phyloP scores from a whole-genome alignment of 2,797 vertebrate species.

The Sebastiscus tertius region DNA sequence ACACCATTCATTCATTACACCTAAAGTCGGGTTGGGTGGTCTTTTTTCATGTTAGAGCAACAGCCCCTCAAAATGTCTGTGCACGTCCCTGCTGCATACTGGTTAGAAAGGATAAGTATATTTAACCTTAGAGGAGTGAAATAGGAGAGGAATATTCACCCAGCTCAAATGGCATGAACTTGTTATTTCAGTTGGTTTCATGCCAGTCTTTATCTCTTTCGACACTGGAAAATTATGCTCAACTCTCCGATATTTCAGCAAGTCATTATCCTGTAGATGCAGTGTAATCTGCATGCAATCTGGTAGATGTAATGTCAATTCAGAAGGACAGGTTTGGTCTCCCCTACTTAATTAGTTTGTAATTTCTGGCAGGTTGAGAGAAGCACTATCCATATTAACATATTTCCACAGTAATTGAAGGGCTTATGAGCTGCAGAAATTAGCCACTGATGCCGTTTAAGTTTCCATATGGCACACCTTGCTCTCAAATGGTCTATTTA shows the following conservation, averaged over 20 bases:
- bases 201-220: not conserved
- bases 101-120: not conserved
- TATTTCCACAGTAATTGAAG: conserved; percentile 31
- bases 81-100: too few species aligned
- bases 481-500: conserved; percentile 25
- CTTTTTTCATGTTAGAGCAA: too few species aligned
- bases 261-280: conserved; percentile 18
- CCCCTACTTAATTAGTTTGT: conserved; percentile 48
- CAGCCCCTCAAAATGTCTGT: too few species aligned
- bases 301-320: conserved; percentile 7
- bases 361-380: conserved; percentile 34
- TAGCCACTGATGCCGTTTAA: conserved; percentile 18
- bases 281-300: conserved; percentile 35
- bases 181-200: not conserved
- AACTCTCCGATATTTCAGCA: conserved; percentile 21
- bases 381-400: conserved; percentile 28
- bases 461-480: conserved; percentile 40
- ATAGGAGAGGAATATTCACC: not conserved
- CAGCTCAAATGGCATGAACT: not conserved
- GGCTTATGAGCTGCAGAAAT: conserved; percentile 34
- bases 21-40: too few species aligned
- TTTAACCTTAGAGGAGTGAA: not conserved
- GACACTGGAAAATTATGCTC: not conserved
- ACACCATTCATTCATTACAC: not conserved
- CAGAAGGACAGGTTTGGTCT: conserved; percentile 22